Evolutionary conservation across 2,113 vertebrate genomes (phyloP), one percentile per base, ranked within the genome.

Genomic region (Lontra canadensis): DNA sequence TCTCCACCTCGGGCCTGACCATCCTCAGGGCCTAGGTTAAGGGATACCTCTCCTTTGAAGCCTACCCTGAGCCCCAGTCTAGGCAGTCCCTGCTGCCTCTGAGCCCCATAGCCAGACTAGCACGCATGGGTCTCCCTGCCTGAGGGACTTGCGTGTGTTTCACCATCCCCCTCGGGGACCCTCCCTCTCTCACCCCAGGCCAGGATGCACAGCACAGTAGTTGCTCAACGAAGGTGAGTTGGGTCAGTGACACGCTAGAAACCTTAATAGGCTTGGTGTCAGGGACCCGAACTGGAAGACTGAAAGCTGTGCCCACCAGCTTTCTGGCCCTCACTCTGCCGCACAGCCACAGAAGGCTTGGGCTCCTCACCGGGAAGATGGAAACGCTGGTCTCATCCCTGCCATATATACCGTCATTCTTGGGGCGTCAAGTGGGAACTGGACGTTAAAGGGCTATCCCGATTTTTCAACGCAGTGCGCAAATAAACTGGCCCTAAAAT

Each of bases 111-210:
- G 7, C 57, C 47, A 6, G 29, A n/a, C 18, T 23, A 55, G 31
- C 10, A 82, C 1, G 0, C 5, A 9, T 12, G 49, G 47, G 6
- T 17, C 42, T 83, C 10, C 14, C n/a, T 9, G 0, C 15, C 18
- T 20, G 26, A 81, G 15, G 6, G 31, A 39, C 25, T 21, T 31
- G 23, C 3, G 18, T 6, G 3, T 31, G 12, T 29, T 25, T 67
- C 36, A 34, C 42, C 0, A 0, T 55, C 12, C 3, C 31, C 13
- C 1, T 31, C 4, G 0, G 7, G n/a, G 31, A 49, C 12, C 14
- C 25, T 59, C 12, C 49, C 29, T 95, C 26, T 95, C 31, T 25
- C 11, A 12, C 18, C 26, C n/a, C 73, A 95, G 15, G 11, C 9
- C 44, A 57, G 59, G 21, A 10, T 23, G 39, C 7, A 26, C 18